Percentiles rank a stretch among this genome's conserved stretches.
Conservation (phyloP, 2,888 invertebrate genomes). For the Anoplius nigerrimus region DNA sequence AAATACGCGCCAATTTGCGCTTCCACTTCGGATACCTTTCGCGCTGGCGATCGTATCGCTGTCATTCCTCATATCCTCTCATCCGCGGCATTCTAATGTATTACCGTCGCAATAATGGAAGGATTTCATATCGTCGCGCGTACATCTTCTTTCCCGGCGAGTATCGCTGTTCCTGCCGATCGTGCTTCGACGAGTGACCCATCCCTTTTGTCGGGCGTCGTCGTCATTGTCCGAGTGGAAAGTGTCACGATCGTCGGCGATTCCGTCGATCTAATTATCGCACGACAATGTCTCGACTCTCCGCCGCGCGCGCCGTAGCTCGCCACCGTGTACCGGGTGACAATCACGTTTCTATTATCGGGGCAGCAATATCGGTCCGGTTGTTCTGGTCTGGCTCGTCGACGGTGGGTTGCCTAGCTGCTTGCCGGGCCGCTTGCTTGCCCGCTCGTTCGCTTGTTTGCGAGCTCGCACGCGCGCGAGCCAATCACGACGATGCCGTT, state of each 20-base stretch:
- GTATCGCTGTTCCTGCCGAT: no score
- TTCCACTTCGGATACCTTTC: no score
- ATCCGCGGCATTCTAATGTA: no score
- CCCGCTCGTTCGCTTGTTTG: slow-evolving; percentile 11
- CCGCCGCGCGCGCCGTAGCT: slow-evolving; percentile 15
- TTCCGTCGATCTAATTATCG: slow-evolving; percentile 54
- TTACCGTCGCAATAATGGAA: no score
- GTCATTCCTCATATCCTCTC: no score
- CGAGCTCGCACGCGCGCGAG: slow-evolving; percentile 40
- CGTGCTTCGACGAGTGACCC: no score
- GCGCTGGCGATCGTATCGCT: no score
- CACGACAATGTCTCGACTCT: slow-evolving; percentile 36
- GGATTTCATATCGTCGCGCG: no score
- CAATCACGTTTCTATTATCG: slow-evolving; percentile 55
- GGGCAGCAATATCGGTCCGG: slow-evolving; percentile 46
- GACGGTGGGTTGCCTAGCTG: no score
- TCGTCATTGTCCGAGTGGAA: slow-evolving; percentile 6
- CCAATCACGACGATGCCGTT: slow-evolving; percentile 67
- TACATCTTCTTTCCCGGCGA: no score
- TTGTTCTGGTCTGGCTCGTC: slow-evolving; percentile 44
- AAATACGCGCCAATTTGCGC: no score
- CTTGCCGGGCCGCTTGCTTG: background rate
- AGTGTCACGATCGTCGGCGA: slow-evolving; percentile 11
- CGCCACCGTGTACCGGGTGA: slow-evolving; percentile 39
- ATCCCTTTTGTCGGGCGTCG: no score